phyloP scores from a whole-genome alignment of 2,888 invertebrate genomes.

The Drosophila longiperda region DNA sequence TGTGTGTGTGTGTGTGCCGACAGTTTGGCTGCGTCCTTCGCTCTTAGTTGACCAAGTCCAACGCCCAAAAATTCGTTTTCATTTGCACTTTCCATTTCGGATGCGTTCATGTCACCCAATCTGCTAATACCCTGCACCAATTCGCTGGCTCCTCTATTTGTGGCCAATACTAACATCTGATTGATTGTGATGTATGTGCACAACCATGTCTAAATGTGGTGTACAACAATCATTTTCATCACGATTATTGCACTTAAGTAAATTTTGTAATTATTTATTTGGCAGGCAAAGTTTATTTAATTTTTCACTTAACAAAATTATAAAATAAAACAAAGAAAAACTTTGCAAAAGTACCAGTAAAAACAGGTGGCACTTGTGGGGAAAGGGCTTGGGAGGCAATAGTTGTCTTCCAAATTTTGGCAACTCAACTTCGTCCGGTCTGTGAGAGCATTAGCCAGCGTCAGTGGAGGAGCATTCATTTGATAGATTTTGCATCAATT shows the following conservation, averaged over 20 bases:
- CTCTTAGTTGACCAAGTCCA: constrained; percentile 36
- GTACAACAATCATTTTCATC: constrained; percentile 7
- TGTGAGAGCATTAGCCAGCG: neutral
- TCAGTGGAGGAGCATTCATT: neutral
- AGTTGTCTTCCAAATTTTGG: neutral
- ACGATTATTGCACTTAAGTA: constrained; percentile 13
- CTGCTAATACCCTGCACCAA: constrained; percentile 35
- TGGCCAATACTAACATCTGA: too few species aligned
- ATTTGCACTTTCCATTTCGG: constrained; percentile 63
- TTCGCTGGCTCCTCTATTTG: neutral
- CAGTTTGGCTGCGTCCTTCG: constrained; percentile 21
- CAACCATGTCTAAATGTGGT: constrained; percentile 13
- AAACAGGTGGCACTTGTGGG: neutral
- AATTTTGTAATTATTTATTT: neutral
- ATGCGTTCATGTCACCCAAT: constrained; percentile 41
- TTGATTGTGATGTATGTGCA: neutral
- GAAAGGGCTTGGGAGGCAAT: neutral
- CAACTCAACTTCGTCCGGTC: neutral
- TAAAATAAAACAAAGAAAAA: too few species aligned
- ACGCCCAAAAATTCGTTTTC: constrained; percentile 49
- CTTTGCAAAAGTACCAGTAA: neutral
- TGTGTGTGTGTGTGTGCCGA: constrained; percentile 26
- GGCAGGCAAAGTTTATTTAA: neutral
- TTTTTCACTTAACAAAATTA: neutral
- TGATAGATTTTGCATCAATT: constrained; percentile 5